Conservation (phyloP, 2,797 vertebrate genomes). For the Hydrophis major region DNA sequence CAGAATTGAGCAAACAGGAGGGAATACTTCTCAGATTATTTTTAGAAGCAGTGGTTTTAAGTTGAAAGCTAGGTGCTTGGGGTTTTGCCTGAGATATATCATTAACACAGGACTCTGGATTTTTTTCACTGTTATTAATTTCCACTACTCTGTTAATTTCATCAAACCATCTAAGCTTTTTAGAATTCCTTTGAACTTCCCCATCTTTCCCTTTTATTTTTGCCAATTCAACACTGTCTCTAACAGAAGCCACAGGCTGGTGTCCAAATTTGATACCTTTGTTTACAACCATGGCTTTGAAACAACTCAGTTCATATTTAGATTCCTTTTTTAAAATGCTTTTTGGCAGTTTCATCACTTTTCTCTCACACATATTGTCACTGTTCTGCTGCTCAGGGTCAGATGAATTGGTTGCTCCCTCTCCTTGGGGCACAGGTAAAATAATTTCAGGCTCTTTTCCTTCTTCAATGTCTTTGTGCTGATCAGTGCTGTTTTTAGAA, state of each 20-base stretch:
- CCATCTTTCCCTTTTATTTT: conserved; percentile 70
- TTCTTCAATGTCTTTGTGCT: conserved; percentile 53
- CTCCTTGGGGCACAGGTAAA: conserved; percentile 38
- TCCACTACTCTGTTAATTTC: conserved; percentile 66
- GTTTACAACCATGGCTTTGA: conserved; percentile 56
- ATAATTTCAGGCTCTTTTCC: conserved; percentile 45
- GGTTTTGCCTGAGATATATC: conserved; percentile 37
- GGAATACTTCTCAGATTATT: conserved; percentile 38
- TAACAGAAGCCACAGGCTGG: conserved; percentile 72
- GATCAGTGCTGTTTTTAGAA: conserved; percentile 37
- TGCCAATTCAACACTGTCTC: conserved; percentile 86
- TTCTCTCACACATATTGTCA: conserved; percentile 51
- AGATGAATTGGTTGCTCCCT: conserved; percentile 39
- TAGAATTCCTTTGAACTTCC: conserved; percentile 71
- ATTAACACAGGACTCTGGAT: conserved; percentile 21
- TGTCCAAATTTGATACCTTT: conserved; percentile 69
- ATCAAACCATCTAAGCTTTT: conserved; percentile 88
- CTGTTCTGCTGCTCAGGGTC: conserved; percentile 44
- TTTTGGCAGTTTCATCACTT: conserved; percentile 71
- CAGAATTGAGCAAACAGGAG: conserved; percentile 40
- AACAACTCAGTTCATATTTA: conserved; percentile 65
- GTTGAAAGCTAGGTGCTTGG: conserved; percentile 41
- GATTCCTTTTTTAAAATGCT: conserved; percentile 88
- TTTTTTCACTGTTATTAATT: conserved; percentile 34
- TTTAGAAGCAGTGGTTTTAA: conserved; percentile 26